These are phyloP conservation scores for Proterorhinus semilunaris DNA, from an alignment of 2,113 vertebrate genomes.

Conservation along the genomic window DNA sequence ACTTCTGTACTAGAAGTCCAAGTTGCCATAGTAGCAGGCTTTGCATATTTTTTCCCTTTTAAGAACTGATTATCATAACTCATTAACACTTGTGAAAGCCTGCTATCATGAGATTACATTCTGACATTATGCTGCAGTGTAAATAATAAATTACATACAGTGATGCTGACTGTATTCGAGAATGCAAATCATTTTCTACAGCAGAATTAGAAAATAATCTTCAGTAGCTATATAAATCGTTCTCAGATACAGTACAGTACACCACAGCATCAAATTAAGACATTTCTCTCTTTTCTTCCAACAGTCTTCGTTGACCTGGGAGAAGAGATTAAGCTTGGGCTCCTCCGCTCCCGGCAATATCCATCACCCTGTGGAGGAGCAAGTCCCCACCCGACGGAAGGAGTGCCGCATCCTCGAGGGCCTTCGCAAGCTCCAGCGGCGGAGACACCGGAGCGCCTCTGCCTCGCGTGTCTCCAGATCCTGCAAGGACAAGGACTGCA, in stretches of 20 bases:
- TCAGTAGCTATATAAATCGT: too few relatives aligned
- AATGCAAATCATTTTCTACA: too few relatives aligned
- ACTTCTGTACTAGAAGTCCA: too few relatives aligned
- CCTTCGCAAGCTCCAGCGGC: slow-evolving; percentile 85
- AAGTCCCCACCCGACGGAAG: slow-evolving; percentile 82
- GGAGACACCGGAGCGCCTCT: slow-evolving; percentile 79
- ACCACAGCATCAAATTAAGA: too few relatives aligned
- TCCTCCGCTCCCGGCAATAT: slow-evolving; percentile 86
- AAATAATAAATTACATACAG: neutral
- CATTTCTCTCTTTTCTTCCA: slow-evolving; percentile 13
- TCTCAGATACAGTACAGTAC: too few relatives aligned
- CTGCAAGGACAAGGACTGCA: slow-evolving; percentile 87
- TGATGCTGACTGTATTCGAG: too few relatives aligned
- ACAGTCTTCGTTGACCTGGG: slow-evolving; percentile 84
- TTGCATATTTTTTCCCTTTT: neutral
- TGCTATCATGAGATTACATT: neutral
- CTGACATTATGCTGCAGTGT: neutral
- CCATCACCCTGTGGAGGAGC: slow-evolving; percentile 81
- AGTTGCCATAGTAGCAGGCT: neutral
- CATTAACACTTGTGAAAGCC: neutral
- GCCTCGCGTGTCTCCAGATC: slow-evolving; percentile 84
- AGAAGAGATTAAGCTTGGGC: slow-evolving; percentile 85
- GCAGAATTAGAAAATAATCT: too few relatives aligned
- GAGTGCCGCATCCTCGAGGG: slow-evolving; percentile 90
- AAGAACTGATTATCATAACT: neutral